Conservation (phyloP, 92 coral and sea anemone species). For the Bergia sp. region DNA sequence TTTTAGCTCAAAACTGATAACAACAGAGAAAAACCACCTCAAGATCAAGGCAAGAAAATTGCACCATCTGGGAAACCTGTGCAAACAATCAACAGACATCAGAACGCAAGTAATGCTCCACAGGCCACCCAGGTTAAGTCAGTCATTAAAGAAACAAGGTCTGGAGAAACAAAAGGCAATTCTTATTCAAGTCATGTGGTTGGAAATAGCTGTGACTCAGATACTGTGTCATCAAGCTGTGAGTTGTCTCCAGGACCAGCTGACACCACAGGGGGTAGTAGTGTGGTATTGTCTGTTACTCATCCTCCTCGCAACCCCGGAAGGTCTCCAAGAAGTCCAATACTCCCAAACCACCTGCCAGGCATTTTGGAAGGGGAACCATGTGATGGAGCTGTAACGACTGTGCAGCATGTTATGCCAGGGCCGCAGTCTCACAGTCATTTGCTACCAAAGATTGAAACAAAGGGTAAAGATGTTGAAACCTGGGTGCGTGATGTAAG, state of each 20-base stretch:
- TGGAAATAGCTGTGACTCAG: slow-evolving; percentile 73
- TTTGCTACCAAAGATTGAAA: slow-evolving; percentile 85
- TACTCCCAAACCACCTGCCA: slow-evolving; percentile 77
- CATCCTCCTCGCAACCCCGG: slow-evolving; percentile 58
- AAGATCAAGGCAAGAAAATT: slow-evolving; percentile 58
- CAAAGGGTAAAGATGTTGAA: slow-evolving; percentile 78
- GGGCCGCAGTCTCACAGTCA: slow-evolving; percentile 62
- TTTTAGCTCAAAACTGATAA: slow-evolving; percentile 78
- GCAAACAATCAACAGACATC: slow-evolving; percentile 38
- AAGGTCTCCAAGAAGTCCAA: slow-evolving; percentile 92
- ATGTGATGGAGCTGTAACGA: slow-evolving; percentile 71
- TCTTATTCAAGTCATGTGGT: slow-evolving; percentile 64
- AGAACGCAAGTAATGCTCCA: slow-evolving; percentile 31
- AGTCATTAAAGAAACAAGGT: slow-evolving; percentile 41
- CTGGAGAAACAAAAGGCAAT: slow-evolving; percentile 52
- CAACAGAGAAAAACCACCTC: slow-evolving; percentile 70
- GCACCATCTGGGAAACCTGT: slow-evolving; percentile 35
- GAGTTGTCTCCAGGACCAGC: slow-evolving; percentile 71
- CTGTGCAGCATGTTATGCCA: slow-evolving; percentile 66
- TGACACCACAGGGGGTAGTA: slow-evolving; percentile 66
- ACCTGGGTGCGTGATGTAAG: slow-evolving; percentile 95
- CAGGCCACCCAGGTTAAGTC: slow-evolving; percentile 35
- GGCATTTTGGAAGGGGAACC: slow-evolving; percentile 87
- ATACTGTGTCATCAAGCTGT: slow-evolving; percentile 83
- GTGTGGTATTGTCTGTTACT: slow-evolving; percentile 50